These are phyloP conservation scores for Stenodera caucasica DNA, from an alignment of 2,888 invertebrate species.

Conservation along the genomic window DNA sequence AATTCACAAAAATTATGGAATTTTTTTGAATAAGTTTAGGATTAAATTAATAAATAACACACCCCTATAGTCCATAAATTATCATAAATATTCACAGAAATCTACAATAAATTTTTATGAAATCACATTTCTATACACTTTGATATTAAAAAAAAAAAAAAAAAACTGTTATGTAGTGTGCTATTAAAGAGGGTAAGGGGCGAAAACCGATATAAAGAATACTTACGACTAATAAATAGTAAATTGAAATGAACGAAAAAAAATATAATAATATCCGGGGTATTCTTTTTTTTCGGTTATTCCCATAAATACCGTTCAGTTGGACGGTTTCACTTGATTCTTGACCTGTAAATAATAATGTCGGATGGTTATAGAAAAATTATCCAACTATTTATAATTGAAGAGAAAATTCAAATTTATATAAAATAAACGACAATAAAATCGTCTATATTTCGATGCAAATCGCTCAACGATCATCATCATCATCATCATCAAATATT, in stretches of 20 bases:
- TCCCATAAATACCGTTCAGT: not conserved
- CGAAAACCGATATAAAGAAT: not conserved
- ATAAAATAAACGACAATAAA: not conserved
- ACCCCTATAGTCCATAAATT: not conserved
- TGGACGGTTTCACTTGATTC: not conserved
- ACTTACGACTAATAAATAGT: not conserved
- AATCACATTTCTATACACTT: not conserved
- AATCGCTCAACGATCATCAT: slow-evolving; percentile 27
- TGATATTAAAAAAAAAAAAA: too few relatives aligned
- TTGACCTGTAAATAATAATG: not conserved
- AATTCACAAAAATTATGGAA: too few relatives aligned
- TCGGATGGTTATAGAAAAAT: not conserved
- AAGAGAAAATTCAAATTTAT: not conserved
- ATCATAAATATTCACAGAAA: not conserved
- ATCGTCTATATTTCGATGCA: slow-evolving; percentile 26
- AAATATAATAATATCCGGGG: not conserved
- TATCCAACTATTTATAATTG: not conserved
- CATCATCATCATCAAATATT: too few relatives aligned
- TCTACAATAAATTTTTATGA: not conserved
- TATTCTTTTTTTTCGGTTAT: not conserved
- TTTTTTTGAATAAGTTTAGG: too few relatives aligned
- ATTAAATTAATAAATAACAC: too few relatives aligned
- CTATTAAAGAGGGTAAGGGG: not conserved
- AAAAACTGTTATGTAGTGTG: too few relatives aligned
- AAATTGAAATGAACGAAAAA: too few relatives aligned